Evolutionary conservation across 1,140 invertebrate species (phyloP), one percentile per base, ranked within the genome.

Genomic region (Drosophila pseudoobscura): DNA sequence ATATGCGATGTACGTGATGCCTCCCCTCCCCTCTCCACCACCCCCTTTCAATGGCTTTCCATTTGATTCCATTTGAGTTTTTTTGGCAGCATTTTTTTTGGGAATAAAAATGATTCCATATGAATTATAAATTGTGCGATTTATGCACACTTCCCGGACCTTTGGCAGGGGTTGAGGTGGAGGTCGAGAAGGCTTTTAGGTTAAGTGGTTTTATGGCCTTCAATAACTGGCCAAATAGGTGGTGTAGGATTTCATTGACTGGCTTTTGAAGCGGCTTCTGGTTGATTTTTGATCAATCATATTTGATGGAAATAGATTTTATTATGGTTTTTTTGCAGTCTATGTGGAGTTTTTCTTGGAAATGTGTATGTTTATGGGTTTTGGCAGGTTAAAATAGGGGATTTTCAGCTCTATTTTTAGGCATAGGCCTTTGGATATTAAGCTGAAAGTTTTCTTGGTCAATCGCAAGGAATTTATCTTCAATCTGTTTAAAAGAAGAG

Each of bases 121-220:
- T 88, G 83, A 88, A 88, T 88, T 83, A 88, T 88, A 88, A 88
- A 88, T 88, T 80, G 61, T 22, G 56, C 70, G 78, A 88, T 88
- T 88, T 79, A 89, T 87, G 82, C 60, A 58, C 74, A 61, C 57
- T 68, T 80, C 59, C 54, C 39, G 11, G 56, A 35, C 7, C 31
- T 15, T 20, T 52, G 41, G 41, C 41, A 11, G 56, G 31, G 56
- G 45, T 69, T 69, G 45, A 50, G 20, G 20, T 20, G 20, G 20
- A 0, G 20, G 20, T 20, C 2, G 20, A 20, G 46, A 75, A 20
- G 46, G 78, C 84, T 88, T 88, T 88, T 88, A 88, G 56, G 20
- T 52, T 88, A 88, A 88, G 83, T 88, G 83, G 78, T 88, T 88
- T 88, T 88, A 88, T 79, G 78, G 60, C 57, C 65, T 61, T 46